Percentiles rank a stretch among this genome's conserved stretches.
Evolutionary conservation across 1,140 invertebrate genomes (phyloP).

Genomic region (Dysdera silvatica): DNA sequence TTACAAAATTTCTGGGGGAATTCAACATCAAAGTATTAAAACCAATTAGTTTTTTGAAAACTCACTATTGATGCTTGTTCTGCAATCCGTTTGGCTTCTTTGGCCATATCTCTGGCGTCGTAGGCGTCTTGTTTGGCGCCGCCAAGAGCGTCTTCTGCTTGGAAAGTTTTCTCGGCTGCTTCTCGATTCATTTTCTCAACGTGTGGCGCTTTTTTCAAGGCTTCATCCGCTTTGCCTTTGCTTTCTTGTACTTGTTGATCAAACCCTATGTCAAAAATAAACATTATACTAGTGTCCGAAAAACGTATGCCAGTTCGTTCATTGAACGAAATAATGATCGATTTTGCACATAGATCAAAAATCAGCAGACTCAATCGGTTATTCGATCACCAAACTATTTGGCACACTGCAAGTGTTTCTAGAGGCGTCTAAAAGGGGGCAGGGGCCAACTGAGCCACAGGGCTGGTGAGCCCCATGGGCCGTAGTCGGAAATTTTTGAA

Average conservation of each 20-base stretch:
- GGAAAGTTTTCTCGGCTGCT: conserved; percentile 53
- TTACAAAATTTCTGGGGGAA: conserved; percentile 62
- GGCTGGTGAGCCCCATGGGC: too few relatives aligned
- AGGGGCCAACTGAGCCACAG: too few relatives aligned
- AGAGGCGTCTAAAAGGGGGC: too few relatives aligned
- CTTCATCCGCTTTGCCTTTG: conserved; percentile 58
- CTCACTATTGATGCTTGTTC: conserved; percentile 63
- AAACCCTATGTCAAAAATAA: conserved; percentile 56
- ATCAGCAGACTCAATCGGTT: too few relatives aligned
- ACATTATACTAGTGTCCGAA: not conserved
- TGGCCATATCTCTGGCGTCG: conserved; percentile 62
- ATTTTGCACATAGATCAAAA: too few relatives aligned
- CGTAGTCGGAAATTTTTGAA: too few relatives aligned
- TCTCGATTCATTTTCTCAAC: conserved; percentile 56
- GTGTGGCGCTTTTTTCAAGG: conserved; percentile 54
- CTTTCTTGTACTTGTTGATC: conserved; percentile 77
- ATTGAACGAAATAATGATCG: not conserved
- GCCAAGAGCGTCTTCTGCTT: conserved; percentile 52
- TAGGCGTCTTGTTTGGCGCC: conserved; percentile 70
- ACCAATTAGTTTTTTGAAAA: conserved; percentile 49
- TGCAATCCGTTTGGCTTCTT: conserved; percentile 62
- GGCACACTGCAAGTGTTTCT: too few relatives aligned
- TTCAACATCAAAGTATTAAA: conserved; percentile 63
- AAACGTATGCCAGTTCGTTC: not conserved
- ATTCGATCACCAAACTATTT: too few relatives aligned